Conservation (phyloP, 2,888 invertebrate genomes). For the Hydrotaea diabolus region DNA sequence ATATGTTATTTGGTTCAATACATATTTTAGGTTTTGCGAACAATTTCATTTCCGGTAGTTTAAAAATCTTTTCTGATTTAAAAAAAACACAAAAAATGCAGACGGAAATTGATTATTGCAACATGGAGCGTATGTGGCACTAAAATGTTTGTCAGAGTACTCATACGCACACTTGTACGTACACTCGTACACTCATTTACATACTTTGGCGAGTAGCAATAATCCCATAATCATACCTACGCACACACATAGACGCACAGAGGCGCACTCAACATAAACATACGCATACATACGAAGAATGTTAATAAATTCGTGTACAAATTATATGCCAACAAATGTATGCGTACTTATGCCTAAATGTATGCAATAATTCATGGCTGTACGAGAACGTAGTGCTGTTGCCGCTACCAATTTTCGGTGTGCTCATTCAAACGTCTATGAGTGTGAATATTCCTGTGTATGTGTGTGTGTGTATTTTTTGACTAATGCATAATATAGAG, state of each 20-base stretch:
- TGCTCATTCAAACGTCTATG: no score
- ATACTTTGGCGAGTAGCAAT: neutral
- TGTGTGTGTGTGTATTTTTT: no score
- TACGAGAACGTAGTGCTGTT: neutral
- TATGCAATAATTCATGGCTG: constrained; percentile 10
- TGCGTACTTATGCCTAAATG: neutral
- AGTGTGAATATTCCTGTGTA: no score
- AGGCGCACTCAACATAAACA: no score
- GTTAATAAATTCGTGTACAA: neutral
- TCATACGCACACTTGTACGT: no score
- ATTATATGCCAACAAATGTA: neutral
- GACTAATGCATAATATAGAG: neutral
- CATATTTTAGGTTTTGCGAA: constrained; percentile 36
- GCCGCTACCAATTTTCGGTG: no score
- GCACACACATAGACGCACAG: neutral
- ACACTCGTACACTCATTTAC: neutral
- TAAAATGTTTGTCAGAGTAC: constrained; percentile 29
- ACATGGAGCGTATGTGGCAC: constrained; percentile 38
- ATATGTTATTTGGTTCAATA: constrained; percentile 18
- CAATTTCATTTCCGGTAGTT: constrained; percentile 67
- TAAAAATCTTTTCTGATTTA: constrained; percentile 49
- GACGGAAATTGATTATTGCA: constrained; percentile 68
- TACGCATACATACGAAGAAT: neutral
- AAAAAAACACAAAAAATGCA: constrained; percentile 25
- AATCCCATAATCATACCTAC: neutral